Base-by-base conservation (phyloP, 1,140 invertebrate genomes). In the Dufourea novaeangliae region DNA sequence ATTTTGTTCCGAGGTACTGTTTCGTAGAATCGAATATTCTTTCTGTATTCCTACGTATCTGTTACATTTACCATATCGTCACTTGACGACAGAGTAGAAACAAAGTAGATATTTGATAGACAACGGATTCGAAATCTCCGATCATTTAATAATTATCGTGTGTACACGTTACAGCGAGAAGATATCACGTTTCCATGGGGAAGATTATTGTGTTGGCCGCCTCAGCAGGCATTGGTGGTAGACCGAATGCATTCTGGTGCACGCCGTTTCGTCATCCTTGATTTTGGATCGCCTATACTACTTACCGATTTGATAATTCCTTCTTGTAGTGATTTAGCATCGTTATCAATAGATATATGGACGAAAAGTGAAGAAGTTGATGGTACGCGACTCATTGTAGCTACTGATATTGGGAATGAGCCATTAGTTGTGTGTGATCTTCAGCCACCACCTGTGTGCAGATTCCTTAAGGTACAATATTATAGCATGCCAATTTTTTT, bases 201-300 rank as follows among this genome's bases (percentile, higher is more conserved):
- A 84, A 95, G 96, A 90, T 93, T 97, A 56, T 92, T 97, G 56
- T 93, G 94, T 54, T 95, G 95, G 68, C 96, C 96, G 29, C 95
- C 96, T 27, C 96, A 97, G 74, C 96, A 97, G 86, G 96, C 96
- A 82, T 94, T 98, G 62, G 95, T 98, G n/a, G 97, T 98, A 56
- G 97, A 98, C 89, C 94, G 97, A 78, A 98, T 98, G 96, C 97
- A 98, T 92, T 97, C 97, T 27, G 97, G 96, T 82, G 97, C 97
- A 50, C 92, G 96, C 20, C 93, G 97, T 75, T 98, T 97, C 93
- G 97, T 98, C 57, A 96, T 97, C 12, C 92, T 99, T 17, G 97
- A 98, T 92, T 98, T 98, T 92, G 97, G 97, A 27, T 95, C 96
- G 78, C 95, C 96, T 2, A 93, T 98, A 57, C 91, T 97, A 1